Percentiles rank a stretch among this genome's conserved stretches.
Evolutionary conservation across 2,113 vertebrate genomes (phyloP).

Genomic region (Ivindomyrus marchei): DNA sequence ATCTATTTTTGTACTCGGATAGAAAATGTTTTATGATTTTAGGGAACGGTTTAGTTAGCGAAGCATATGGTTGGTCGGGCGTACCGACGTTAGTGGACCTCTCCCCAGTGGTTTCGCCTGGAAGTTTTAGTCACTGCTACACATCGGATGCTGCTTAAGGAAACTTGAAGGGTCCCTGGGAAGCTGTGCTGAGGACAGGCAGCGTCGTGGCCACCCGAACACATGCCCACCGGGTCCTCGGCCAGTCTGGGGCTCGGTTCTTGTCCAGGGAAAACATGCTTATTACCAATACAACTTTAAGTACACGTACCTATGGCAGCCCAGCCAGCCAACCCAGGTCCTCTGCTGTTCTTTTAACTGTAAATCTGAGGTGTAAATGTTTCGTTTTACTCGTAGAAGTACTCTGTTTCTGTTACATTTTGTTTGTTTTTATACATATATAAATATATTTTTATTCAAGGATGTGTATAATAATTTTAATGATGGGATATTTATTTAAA

Average conservation of each 20-base stretch:
- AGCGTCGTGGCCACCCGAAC: slow-evolving; percentile 26
- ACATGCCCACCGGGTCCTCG: slow-evolving; percentile 24
- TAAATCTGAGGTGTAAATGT: slow-evolving; percentile 52
- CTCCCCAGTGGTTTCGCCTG: slow-evolving; percentile 14
- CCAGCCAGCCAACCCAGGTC: slow-evolving; percentile 49
- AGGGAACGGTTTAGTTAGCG: slow-evolving; percentile 34
- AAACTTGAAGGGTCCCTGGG: slow-evolving; percentile 55
- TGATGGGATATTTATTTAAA: slow-evolving; percentile 90
- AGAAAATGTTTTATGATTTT: slow-evolving; percentile 40
- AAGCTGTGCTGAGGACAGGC: slow-evolving; percentile 47
- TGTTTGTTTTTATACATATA: slow-evolving; percentile 68
- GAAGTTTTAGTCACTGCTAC: slow-evolving; percentile 41
- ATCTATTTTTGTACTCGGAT: slow-evolving; percentile 93
- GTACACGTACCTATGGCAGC: slow-evolving; percentile 51
- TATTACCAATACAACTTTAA: slow-evolving; percentile 47
- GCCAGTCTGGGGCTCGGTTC: slow-evolving; percentile 26
- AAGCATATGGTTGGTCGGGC: slow-evolving; percentile 42
- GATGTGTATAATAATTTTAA: slow-evolving; percentile 80
- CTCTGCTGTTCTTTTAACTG: slow-evolving; percentile 43
- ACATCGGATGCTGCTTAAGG: slow-evolving; percentile 56
- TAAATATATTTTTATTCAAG: slow-evolving; percentile 75
- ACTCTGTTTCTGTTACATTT: slow-evolving; percentile 43
- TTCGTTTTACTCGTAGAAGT: slow-evolving; percentile 61
- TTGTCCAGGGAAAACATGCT: slow-evolving; percentile 36
- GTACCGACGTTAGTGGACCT: slow-evolving; percentile 42